Conservation (phyloP, 1,140 invertebrate species). For the Eriosoma lanigerum region DNA sequence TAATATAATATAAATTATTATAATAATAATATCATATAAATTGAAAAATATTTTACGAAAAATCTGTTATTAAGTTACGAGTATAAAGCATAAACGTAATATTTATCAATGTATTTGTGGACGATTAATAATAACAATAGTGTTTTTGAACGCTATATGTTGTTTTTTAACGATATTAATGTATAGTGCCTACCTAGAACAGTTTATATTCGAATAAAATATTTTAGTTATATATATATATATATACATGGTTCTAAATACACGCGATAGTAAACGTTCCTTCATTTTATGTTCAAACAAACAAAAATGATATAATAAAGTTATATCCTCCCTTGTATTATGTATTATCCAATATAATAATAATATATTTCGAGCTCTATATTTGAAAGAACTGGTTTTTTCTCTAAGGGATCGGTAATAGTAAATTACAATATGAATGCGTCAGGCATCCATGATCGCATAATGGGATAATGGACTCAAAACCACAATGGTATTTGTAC, state of each 20-base stretch:
- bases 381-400: constrained; percentile 23
- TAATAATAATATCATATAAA: too few relatives aligned
- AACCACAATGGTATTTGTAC: constrained; percentile 37
- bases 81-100: too few relatives aligned
- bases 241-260: not conserved
- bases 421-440: not conserved
- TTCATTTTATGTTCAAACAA: not conserved
- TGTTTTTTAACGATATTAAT: too few relatives aligned
- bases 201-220: too few relatives aligned
- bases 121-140: too few relatives aligned
- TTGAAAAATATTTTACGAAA: too few relatives aligned
- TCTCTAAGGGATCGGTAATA: not conserved
- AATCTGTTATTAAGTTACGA: too few relatives aligned
- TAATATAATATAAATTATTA: not conserved
- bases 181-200: too few relatives aligned
- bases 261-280: constrained; percentile 16
- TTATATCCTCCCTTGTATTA: not conserved
- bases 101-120: too few relatives aligned
- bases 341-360: not conserved
- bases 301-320: not conserved
- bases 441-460: constrained; percentile 2
- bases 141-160: too few relatives aligned
- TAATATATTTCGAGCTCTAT: not conserved
- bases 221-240: too few relatives aligned
- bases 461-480: constrained; percentile 32